Base-by-base conservation (phyloP, 37 sponge, comb jelly and placozoan genomes). In the Lycopodina hypogea region DNA sequence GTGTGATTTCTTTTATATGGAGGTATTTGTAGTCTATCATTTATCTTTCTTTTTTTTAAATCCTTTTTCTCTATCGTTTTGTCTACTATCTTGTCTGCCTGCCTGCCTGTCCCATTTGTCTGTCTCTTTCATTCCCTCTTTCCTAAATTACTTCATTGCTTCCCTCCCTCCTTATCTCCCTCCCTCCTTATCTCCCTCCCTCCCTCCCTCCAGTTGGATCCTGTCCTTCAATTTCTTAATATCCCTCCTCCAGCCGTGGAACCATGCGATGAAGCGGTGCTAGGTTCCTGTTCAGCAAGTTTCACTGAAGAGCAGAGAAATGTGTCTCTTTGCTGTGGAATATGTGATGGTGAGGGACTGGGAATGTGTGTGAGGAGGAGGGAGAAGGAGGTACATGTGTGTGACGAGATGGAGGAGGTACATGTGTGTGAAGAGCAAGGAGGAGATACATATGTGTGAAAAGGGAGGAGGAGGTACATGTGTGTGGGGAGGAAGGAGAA, bases 301-400 rank as follows among this genome's bases (percentile, higher is more conserved):
- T 15, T 68, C 40, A 33, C 68, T 19, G 12, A 34, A 29, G 15
- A 39, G 17, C 29, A 68, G 68, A 68, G 34, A 19, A 39, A 68
- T 7, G 38, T 35, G 15, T 21, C 68, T 6, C 15, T 12, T 7
- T 68, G 68, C 68, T 68, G 68, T 68, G 68, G 68, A 35, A 29
- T 36, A 36, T 68, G 68, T 38, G 29, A 68, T 19, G 68, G 68
- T 68, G 34, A 33, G 68, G 7, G 40, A 8, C 37, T 68, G 68
- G 19, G 24, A 52, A 11, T 18, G 15, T 52, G 15, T 18, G 53
- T 11, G 53, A 52, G 53, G 53, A 52, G 53, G 53, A 52, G 53
- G 53, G 53, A 52, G 53, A 52, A 15, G 53, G 53, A 15, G 15
- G 15, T 18, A 15, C 15, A 15, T 11, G 53, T 11, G 15, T 11